Base-by-base conservation (phyloP, 2,797 vertebrate genomes). In the Astyanax mexicanus region DNA sequence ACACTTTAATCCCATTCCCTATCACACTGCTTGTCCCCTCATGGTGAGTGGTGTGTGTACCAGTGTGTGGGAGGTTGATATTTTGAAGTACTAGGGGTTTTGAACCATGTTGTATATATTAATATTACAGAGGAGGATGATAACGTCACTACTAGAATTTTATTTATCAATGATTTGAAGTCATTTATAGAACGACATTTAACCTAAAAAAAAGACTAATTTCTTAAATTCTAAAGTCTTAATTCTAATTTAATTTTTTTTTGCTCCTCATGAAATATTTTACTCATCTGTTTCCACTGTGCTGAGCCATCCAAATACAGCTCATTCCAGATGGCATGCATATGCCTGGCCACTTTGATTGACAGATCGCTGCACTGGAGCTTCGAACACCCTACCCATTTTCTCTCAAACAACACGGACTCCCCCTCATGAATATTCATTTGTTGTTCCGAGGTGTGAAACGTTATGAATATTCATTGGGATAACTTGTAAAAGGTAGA, bases 401-500 rank as follows among this genome's bases (percentile, higher is more conserved):
- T 77, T 60, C 71, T 80, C 23, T 1, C 42, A 64, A 77, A 65
- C 71, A 73, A 72, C 67, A 54, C 52, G 72, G 23, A 35, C 81
- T 66, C 29, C 72, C 9, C 32, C 49, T 82, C 65, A 83, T 90
- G 82, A 80, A 89, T 90, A 89, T 89, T 84, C 85, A 88, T 77
- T 27, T 74, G 72, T 66, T 70, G 72, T 79, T 9, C 73, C 60
- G 29, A 55, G 81, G 81, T 74, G 7, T 62, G 40, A 75, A 58
- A 21, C 29, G 23, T 74, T 12, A 88, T 90, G 79, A 87, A 89
- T 91, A 90, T 89, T 89, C 86, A 89, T 47, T 15, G 64, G 10
- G 35, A 52, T 25, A 44, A 15, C 80, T 74, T 76, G 75, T 72
- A 81, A 87, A 79, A 78, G 80, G 84, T 87, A 77, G 74, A 70